These are phyloP conservation scores for Drosophila ohnishii DNA, from an alignment of 1,140 invertebrate species.

Conservation along the genomic window DNA sequence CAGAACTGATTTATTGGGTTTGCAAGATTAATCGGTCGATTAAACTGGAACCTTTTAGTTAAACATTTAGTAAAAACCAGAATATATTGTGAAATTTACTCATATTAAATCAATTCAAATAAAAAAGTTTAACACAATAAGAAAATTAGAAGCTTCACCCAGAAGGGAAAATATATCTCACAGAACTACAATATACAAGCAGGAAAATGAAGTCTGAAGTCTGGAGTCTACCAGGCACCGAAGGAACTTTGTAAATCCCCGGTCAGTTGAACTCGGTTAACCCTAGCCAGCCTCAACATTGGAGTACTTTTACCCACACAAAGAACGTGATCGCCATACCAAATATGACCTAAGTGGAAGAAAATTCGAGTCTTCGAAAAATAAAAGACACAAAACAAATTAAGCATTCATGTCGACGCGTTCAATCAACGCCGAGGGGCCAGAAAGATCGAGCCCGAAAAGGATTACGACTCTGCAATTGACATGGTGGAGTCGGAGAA, in stretches of 20 bases:
- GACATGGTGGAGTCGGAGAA: conserved; percentile 14
- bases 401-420: conserved; percentile 50
- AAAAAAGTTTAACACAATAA: too few relatives aligned
- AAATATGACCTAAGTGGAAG: conserved; percentile 44
- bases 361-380: conserved; percentile 31
- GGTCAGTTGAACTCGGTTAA: conserved; percentile 37
- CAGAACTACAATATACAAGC: not conserved
- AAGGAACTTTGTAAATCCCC: conserved; percentile 5
- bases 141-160: not conserved
- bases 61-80: not conserved
- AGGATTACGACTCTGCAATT: conserved; percentile 57
- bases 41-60: not conserved
- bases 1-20: not conserved
- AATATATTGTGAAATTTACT: too few relatives aligned
- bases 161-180: not conserved
- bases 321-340: conserved; percentile 49
- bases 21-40: not conserved
- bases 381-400: conserved; percentile 40
- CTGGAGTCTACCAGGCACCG: not conserved
- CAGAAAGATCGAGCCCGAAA: conserved; percentile 38
- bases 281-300: conserved; percentile 51
- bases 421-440: conserved; percentile 18
- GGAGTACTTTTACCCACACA: conserved; percentile 39
- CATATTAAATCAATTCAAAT: too few relatives aligned
- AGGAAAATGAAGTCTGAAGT: not conserved